Percentiles rank a stretch among this genome's conserved stretches.
These are phyloP conservation scores for Drosophila pectinifera DNA, from an alignment of 1,140 invertebrate genomes.

Conservation along the genomic window DNA sequence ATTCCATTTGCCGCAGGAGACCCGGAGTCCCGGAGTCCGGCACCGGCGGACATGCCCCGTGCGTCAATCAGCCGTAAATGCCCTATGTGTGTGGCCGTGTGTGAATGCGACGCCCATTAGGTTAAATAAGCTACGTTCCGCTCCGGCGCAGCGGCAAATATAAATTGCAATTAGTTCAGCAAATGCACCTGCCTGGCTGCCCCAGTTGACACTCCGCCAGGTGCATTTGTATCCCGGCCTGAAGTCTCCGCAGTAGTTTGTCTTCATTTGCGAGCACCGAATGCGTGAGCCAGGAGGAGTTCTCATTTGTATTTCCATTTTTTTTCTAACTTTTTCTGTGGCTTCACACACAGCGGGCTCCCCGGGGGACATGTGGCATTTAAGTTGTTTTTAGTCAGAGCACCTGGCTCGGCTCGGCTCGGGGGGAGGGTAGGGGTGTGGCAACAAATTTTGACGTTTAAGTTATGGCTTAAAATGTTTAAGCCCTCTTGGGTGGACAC, in stretches of 20 bases:
- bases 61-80: conserved; percentile 62
- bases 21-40: background rate
- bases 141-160: conserved; percentile 42
- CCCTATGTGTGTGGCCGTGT: conserved; percentile 12
- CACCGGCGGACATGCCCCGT: conserved; percentile 15
- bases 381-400: conserved; percentile 74
- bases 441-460: conserved; percentile 67
- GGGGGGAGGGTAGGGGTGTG: conserved; percentile 5
- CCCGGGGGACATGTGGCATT: conserved; percentile 59
- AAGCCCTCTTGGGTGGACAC: conserved; percentile 53
- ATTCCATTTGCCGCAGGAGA: conserved; percentile 50
- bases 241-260: conserved; percentile 61
- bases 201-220: conserved; percentile 44
- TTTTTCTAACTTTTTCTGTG: conserved; percentile 25
- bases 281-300: conserved; percentile 13
- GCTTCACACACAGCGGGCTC: background rate
- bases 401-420: conserved; percentile 39
- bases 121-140: conserved; percentile 55
- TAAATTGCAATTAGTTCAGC: conserved; percentile 63
- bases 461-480: conserved; percentile 79
- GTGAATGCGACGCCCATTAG: conserved; percentile 29
- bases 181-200: conserved; percentile 40
- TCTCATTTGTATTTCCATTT: background rate
- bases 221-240: conserved; percentile 57
- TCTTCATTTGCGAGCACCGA: conserved; percentile 62